These are phyloP conservation scores for Tamandua tetradactyla DNA, from an alignment of 2,797 vertebrate species.

Conservation along the genomic window DNA sequence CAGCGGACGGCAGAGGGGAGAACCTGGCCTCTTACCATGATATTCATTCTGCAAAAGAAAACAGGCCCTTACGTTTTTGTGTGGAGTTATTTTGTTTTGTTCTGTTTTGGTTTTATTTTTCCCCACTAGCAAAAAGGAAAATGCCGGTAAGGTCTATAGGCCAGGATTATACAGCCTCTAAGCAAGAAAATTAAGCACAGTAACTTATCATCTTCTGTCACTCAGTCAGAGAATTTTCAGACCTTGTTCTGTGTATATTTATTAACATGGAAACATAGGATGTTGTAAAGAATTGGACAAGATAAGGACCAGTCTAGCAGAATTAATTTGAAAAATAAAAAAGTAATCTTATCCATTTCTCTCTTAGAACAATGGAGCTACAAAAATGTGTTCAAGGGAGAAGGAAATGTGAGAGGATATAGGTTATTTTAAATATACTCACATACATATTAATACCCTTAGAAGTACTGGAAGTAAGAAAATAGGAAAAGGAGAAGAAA, in stretches of 20 bases:
- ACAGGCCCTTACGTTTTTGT: neutral
- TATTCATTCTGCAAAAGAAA: conserved; percentile 33
- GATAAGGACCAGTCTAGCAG: conserved; percentile 13
- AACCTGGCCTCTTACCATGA: neutral
- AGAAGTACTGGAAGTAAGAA: conserved; percentile 41
- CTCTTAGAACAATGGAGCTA: conserved; percentile 20
- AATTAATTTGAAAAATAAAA: conserved; percentile 47
- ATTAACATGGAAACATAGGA: neutral
- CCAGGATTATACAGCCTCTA: neutral
- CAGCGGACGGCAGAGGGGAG: neutral
- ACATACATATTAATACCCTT: neutral
- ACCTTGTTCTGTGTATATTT: neutral
- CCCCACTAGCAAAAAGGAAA: neutral
- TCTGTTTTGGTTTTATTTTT: neutral
- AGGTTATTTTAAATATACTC: conserved; percentile 52
- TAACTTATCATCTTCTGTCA: neutral
- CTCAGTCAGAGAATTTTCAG: neutral
- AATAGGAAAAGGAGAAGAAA: conserved; percentile 20
- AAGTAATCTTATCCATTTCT: conserved; percentile 15
- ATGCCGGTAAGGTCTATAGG: neutral
- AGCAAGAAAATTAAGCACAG: neutral
- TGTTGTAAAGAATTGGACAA: neutral
- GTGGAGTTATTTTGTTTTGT: neutral
- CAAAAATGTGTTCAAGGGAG: conserved; percentile 37
- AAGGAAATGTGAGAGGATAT: conserved; percentile 34